Conservation (phyloP, 2,797 vertebrate species). For the Myotis pilosus region DNA sequence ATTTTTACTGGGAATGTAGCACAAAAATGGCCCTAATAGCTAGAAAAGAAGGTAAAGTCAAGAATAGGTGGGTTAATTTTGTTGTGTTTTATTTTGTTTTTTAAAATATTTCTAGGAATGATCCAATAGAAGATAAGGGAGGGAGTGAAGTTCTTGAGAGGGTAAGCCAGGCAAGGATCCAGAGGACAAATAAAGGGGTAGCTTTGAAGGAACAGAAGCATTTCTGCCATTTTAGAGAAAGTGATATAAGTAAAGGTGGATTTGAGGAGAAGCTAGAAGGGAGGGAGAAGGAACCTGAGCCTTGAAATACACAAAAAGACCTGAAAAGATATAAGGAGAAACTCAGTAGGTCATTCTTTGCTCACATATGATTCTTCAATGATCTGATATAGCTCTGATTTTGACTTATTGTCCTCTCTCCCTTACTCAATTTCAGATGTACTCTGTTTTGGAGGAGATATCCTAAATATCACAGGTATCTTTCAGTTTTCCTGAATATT, state of each 20-base stretch:
- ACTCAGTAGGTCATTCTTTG: background rate
- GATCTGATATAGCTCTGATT: background rate
- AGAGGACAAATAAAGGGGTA: background rate
- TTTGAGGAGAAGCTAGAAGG: background rate
- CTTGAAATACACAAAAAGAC: background rate
- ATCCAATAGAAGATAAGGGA: background rate
- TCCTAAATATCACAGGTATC: conserved; percentile 76
- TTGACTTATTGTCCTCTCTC: background rate
- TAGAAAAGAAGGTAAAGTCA: background rate
- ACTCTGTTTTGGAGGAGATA: conserved; percentile 68
- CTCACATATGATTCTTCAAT: background rate
- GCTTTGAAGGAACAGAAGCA: background rate
- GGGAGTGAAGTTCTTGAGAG: background rate
- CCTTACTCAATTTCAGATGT: conserved; percentile 63
- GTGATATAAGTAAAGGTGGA: background rate
- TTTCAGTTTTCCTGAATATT: background rate
- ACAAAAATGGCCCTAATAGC: background rate
- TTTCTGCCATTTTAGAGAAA: background rate
- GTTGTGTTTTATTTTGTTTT: background rate
- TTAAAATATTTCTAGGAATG: background rate
- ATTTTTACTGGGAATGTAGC: background rate
- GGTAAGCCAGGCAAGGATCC: background rate
- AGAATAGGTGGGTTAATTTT: background rate
- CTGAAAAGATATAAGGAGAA: background rate
- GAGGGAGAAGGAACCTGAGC: background rate